phyloP scores from a whole-genome alignment of 2,113 vertebrate genomes.

The Heterocephalus glaber region DNA sequence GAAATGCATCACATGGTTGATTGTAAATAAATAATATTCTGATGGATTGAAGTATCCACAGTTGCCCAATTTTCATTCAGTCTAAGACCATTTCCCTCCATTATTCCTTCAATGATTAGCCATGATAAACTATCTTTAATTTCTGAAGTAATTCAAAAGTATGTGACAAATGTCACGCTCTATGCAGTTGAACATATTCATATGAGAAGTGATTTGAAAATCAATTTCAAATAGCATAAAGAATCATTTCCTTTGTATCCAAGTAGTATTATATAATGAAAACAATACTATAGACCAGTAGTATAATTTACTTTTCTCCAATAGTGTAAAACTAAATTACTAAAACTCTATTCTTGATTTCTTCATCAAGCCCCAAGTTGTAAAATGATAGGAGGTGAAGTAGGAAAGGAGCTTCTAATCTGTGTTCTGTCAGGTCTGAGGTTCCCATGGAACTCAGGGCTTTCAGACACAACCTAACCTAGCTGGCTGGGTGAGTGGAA shows the following conservation, averaged over 20 bases:
- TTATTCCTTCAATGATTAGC: background rate
- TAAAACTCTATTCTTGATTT: background rate
- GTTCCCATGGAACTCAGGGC: background rate
- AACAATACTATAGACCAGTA: background rate
- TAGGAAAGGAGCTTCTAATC: background rate
- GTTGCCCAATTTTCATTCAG: background rate
- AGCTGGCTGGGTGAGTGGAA: background rate
- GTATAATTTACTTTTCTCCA: background rate
- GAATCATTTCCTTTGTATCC: background rate
- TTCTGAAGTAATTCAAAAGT: constrained; percentile 22
- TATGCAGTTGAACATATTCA: background rate
- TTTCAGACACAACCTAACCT: background rate
- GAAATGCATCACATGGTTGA: background rate
- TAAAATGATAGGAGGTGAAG: background rate
- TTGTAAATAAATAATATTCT: constrained; percentile 41
- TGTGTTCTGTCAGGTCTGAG: background rate
- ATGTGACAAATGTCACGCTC: background rate
- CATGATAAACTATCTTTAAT: background rate
- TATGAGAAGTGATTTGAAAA: constrained; percentile 5
- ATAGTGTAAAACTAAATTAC: background rate
- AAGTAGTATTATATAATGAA: background rate
- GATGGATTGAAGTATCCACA: background rate
- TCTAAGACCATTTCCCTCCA: background rate
- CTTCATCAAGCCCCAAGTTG: background rate
- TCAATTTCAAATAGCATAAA: background rate